A percentile compares a stretch with the other conserved stretches of the same genome.
Conservation (phyloP, 23 tunicate species). For the Oikopleura dioica region DNA sequence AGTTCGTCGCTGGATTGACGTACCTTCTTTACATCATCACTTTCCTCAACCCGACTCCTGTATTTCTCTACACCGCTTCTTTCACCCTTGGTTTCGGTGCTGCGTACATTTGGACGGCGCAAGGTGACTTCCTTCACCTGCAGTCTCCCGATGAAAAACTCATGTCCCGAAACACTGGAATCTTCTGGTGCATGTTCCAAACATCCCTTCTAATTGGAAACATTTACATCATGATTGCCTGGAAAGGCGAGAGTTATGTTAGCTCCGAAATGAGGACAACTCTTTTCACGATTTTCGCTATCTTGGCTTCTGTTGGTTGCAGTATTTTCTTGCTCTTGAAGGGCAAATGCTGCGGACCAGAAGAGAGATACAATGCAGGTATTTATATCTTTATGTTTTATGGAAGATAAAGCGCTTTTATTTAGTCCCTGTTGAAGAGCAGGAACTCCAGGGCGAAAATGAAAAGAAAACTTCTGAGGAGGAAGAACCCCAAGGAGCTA, state of each 20-base stretch:
- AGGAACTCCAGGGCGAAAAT: background rate
- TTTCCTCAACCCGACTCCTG: background rate
- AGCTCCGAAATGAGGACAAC: background rate
- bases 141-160: background rate
- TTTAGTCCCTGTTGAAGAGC: background rate
- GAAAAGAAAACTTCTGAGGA: background rate
- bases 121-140: background rate
- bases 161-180: conserved; percentile 12
- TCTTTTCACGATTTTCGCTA: background rate
- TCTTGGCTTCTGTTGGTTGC: background rate
- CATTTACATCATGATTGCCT: background rate
- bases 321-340: background rate
- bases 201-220: background rate
- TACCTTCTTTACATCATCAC: background rate
- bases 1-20: background rate
- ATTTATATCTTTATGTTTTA: no score
- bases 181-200: conserved; percentile 12
- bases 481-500: background rate
- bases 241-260: conserved; percentile 8
- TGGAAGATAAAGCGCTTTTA: no score
- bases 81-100: background rate
- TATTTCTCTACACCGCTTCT: background rate
- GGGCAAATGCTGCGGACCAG: background rate
- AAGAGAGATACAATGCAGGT: background rate
- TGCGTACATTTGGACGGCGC: background rate